A percentile compares a stretch with the other conserved stretches of the same genome.
Evolutionary conservation across 2,888 invertebrate genomes (phyloP).

Genomic region (Stegana nigrithorax): DNA sequence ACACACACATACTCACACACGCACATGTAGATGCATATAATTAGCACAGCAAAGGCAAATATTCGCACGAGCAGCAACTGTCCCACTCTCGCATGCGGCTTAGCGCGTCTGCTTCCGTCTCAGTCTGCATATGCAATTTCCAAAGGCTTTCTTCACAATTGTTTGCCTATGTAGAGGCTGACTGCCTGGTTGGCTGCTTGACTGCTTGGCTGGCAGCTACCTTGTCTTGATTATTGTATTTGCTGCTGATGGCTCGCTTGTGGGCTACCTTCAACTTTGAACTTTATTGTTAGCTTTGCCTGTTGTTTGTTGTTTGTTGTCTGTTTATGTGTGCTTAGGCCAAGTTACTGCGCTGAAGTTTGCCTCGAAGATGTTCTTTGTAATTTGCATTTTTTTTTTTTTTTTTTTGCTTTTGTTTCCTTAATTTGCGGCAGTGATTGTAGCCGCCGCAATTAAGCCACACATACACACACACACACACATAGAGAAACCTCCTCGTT

Average conservation of each 20-base stretch:
- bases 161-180: no score
- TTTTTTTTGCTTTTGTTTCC: no score
- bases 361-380: background rate
- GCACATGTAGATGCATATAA: background rate
- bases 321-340: background rate
- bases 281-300: background rate
- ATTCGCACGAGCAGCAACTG: background rate
- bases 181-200: no score
- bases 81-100: no score
- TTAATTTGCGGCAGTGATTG: no score
- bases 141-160: background rate
- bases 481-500: no score
- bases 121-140: no score
- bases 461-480: no score
- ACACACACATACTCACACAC: background rate
- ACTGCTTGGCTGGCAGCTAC: background rate
- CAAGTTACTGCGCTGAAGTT: background rate
- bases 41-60: slow-evolving; percentile 8
- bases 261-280: slow-evolving; percentile 12
- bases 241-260: background rate
- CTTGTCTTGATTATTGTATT: background rate
- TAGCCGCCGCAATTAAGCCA: no score
- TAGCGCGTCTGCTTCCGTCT: no score
- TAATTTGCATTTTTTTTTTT: slow-evolving; percentile 6
- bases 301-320: background rate